A percentile compares a stretch with the other conserved stretches of the same genome.
Evolutionary conservation across 2,113 vertebrate genomes (phyloP).

Genomic region (Sminthopsis crassicaudata): DNA sequence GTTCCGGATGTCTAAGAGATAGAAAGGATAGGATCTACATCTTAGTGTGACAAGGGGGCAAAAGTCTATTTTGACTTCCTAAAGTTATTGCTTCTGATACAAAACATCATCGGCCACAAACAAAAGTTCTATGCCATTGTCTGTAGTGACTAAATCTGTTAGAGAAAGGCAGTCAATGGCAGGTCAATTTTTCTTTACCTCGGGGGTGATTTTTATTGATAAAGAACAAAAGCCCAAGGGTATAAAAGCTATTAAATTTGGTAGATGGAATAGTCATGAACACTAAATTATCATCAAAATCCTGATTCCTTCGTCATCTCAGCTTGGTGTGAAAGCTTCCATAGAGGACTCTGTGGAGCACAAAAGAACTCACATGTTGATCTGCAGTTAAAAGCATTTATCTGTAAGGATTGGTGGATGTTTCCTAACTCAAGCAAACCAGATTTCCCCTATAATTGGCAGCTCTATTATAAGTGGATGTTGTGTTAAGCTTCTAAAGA

Average conservation of each 20-base stretch:
- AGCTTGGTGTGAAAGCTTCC: slow-evolving; percentile 33
- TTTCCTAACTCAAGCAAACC: slow-evolving; percentile 61
- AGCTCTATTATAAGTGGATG: slow-evolving; percentile 67
- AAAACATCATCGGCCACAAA: slow-evolving; percentile 46
- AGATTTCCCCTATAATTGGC: slow-evolving; percentile 60
- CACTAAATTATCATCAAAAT: background rate
- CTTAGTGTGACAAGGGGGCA: slow-evolving; percentile 50
- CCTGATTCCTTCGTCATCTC: background rate
- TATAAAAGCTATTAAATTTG: slow-evolving; percentile 37
- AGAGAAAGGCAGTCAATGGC: background rate
- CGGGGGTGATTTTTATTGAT: background rate
- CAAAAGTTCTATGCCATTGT: background rate
- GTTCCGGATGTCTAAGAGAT: slow-evolving; percentile 52
- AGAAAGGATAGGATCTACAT: slow-evolving; percentile 47
- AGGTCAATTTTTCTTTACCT: background rate
- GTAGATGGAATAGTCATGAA: background rate
- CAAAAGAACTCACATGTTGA: slow-evolving; percentile 52
- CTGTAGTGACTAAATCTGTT: slow-evolving; percentile 1
- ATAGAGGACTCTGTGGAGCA: slow-evolving; percentile 25
- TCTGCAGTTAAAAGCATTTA: slow-evolving; percentile 64
- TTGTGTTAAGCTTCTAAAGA: slow-evolving; percentile 73
- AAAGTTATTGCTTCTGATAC: slow-evolving; percentile 43
- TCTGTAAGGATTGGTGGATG: slow-evolving; percentile 50
- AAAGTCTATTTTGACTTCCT: slow-evolving; percentile 72
- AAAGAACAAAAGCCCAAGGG: background rate